These are phyloP conservation scores for Caenorhabditis imperialis DNA, from an alignment of 2,888 invertebrate species.

Conservation along the genomic window DNA sequence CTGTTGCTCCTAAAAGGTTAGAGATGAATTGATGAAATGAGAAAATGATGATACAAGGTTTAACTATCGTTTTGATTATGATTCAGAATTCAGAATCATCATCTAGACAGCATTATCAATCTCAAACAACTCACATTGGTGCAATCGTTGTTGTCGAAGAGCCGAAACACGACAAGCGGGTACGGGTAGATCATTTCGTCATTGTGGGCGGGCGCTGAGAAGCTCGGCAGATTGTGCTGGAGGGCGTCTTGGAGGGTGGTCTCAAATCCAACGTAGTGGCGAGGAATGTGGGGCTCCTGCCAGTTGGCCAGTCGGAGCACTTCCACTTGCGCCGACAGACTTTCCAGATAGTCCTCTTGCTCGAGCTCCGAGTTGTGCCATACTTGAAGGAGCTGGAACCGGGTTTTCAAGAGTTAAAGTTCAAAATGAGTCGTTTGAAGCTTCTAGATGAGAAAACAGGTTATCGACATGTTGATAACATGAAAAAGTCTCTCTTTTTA, in stretches of 20 bases:
- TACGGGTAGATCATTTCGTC: constrained; percentile 91
- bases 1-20: constrained; percentile 78
- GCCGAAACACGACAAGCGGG: constrained; percentile 90
- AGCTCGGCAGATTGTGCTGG: constrained; percentile 91
- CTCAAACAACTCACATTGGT: constrained; percentile 82
- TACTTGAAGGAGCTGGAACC: constrained; percentile 87
- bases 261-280: constrained; percentile 96
- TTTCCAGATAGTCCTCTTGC: constrained; percentile 95
- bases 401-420: no score
- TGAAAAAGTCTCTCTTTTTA: no score
- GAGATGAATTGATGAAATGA: no score
- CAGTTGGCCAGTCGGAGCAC: constrained; percentile 93
- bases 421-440: no score
- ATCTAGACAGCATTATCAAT: no score
- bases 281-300: constrained; percentile 81
- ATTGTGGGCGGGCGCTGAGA: constrained; percentile 93
- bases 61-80: no score
- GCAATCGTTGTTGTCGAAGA: constrained; percentile 99
- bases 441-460: no score
- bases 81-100: no score
- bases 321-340: constrained; percentile 93
- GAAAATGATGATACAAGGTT: no score
- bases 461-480: no score
- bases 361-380: constrained; percentile 86
- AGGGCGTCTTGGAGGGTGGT: constrained; percentile 94